These are phyloP conservation scores for Perccottus glenii DNA, from an alignment of 2,113 vertebrate species.

Conservation along the genomic window DNA sequence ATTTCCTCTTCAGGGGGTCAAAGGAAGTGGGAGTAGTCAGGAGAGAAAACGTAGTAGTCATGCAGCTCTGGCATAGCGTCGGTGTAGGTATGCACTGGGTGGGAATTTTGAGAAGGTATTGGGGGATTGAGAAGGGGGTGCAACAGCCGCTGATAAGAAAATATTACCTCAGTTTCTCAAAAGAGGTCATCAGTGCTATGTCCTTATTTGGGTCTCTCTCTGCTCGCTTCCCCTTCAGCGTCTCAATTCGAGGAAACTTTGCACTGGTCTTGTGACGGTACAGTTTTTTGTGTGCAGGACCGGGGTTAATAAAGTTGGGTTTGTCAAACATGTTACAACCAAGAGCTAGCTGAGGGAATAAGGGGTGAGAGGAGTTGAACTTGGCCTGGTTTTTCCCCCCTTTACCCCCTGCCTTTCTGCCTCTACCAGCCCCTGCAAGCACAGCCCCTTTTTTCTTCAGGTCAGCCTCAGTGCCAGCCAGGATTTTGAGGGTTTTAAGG, in stretches of 20 bases:
- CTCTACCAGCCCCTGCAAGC: constrained; percentile 82
- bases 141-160: constrained; percentile 92
- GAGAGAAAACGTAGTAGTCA: constrained; percentile 85
- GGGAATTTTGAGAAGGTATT: constrained; percentile 72
- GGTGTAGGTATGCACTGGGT: constrained; percentile 78
- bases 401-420: constrained; percentile 88
- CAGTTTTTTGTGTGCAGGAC: constrained; percentile 98
- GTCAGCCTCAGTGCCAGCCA: constrained; percentile 93
- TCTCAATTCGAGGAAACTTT: constrained; percentile 95
- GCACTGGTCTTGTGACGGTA: constrained; percentile 99
- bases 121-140: constrained; percentile 74
- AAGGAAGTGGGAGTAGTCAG: constrained; percentile 76
- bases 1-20: constrained; percentile 79
- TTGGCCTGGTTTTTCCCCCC: constrained; percentile 90
- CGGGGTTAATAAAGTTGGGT: constrained; percentile 93
- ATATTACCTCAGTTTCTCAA: constrained; percentile 99
- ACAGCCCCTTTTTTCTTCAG: constrained; percentile 89
- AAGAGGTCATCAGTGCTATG: constrained; percentile 93
- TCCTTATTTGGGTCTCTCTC: constrained; percentile 95
- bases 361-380: constrained; percentile 82
- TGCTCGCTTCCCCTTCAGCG: constrained; percentile 91
- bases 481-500: constrained; percentile 98
- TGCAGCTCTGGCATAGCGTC: constrained; percentile 92
- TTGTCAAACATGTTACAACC: constrained; percentile 92
- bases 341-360: constrained; percentile 84